A percentile compares a stretch with the other conserved stretches of the same genome.
Conservation (phyloP, 2,888 invertebrate species). For the Lomographa bimaculata region DNA sequence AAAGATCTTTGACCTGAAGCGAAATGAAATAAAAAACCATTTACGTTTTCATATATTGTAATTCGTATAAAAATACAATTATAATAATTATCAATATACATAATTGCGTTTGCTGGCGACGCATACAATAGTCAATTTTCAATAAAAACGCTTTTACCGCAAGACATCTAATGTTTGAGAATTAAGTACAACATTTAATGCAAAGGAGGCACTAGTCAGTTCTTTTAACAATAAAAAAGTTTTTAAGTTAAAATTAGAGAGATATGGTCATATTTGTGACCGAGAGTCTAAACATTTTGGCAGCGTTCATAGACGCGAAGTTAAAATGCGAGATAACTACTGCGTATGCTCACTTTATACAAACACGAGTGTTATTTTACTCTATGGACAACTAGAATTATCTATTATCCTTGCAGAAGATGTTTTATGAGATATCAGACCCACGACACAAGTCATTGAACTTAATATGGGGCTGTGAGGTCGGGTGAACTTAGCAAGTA, state of each 20-base stretch:
- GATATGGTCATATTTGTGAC: constrained; percentile 25
- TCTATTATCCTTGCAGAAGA: no score
- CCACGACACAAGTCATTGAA: no score
- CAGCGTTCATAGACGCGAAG: constrained; percentile 31
- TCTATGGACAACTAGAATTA: no score
- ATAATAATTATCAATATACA: constrained; percentile 72
- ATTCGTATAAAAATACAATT: constrained; percentile 81
- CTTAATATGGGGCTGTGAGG: no score
- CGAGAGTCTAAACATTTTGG: constrained; percentile 32
- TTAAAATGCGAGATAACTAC: constrained; percentile 13
- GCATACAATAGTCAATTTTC: constrained; percentile 55
- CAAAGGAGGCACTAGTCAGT: constrained; percentile 63
- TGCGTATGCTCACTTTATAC: constrained; percentile 8
- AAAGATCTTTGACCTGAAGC: no score
- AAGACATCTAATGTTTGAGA: constrained; percentile 54
- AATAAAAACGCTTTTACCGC: constrained; percentile 58
- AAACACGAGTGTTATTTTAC: no score
- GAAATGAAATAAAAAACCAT: constrained; percentile 51
- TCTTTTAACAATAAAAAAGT: constrained; percentile 38
- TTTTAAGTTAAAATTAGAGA: constrained; percentile 12
- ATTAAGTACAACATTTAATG: constrained; percentile 69
- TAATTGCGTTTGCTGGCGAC: constrained; percentile 69
- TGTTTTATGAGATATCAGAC: no score
- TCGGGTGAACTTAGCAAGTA: no score
- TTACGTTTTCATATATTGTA: constrained; percentile 60